Conservation (phyloP, 2,888 invertebrate species). For the Amphipyra tragopoginis region DNA sequence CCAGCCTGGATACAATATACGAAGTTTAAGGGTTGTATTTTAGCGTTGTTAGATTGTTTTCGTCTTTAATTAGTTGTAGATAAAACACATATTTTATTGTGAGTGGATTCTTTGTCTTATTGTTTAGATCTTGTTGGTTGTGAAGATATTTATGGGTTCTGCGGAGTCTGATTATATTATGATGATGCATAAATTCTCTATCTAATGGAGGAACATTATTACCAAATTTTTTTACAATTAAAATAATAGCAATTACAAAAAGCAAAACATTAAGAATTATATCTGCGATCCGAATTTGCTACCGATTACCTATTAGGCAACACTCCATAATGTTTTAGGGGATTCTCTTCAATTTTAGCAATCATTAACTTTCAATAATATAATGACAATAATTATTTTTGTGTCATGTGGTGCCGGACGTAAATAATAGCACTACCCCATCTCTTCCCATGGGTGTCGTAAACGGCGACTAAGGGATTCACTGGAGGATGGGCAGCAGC, state of each 20-base stretch:
- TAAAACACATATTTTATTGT: constrained; percentile 56
- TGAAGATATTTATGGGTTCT: constrained; percentile 30
- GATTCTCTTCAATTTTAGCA: too few species aligned
- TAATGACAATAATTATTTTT: too few species aligned
- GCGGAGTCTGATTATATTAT: constrained; percentile 20
- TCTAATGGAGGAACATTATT: background rate
- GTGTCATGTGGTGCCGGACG: too few species aligned
- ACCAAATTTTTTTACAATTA: background rate
- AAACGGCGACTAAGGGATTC: too few species aligned
- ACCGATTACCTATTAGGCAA: too few species aligned
- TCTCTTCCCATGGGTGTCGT: too few species aligned
- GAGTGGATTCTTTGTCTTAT: constrained; percentile 43
- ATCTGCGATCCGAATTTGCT: too few species aligned
- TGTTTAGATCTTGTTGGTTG: constrained; percentile 30
- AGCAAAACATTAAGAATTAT: too few species aligned
- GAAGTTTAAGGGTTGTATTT: constrained; percentile 51
- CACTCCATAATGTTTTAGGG: too few species aligned
- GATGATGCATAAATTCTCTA: constrained; percentile 3
- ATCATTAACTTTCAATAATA: too few species aligned
- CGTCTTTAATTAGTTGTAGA: constrained; percentile 52
- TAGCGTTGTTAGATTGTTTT: constrained; percentile 42
- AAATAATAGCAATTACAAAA: background rate
- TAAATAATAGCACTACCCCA: too few species aligned
- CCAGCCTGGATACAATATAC: constrained; percentile 41
- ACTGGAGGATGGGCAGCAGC: too few species aligned